Evolutionary conservation across 2,113 vertebrate genomes (phyloP).

Genomic region (Atractosteus spatula): DNA sequence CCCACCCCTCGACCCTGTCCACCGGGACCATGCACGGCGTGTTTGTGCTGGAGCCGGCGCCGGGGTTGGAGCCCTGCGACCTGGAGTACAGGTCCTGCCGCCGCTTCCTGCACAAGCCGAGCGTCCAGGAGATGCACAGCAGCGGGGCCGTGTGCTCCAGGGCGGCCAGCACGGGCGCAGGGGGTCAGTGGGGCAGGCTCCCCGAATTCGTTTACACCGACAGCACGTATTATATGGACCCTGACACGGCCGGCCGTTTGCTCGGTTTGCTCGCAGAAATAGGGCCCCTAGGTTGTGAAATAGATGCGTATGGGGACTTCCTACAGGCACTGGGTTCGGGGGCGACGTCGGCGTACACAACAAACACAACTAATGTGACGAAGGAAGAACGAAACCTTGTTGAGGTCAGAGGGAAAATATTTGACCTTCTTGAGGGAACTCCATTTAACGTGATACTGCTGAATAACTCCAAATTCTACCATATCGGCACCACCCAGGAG

Average conservation of each 20-base stretch:
- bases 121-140: conserved; percentile 64
- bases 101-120: conserved; percentile 88
- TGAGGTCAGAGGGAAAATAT: conserved; percentile 73
- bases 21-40: conserved; percentile 86
- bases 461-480: conserved; percentile 91
- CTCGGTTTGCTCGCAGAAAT: conserved; percentile 69
- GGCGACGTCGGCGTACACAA: conserved; percentile 72
- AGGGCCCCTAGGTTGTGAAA: conserved; percentile 74
- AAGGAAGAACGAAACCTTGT: conserved; percentile 59
- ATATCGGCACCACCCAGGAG: conserved; percentile 83
- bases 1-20: conserved; percentile 78
- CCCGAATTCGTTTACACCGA: conserved; percentile 83
- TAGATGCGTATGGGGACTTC: conserved; percentile 94
- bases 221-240: conserved; percentile 85
- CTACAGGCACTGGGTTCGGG: conserved; percentile 81
- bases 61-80: conserved; percentile 33
- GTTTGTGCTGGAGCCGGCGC: conserved; percentile 72
- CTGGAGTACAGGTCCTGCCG: conserved; percentile 67
- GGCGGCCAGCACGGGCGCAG: background rate
- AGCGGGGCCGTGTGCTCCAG: conserved; percentile 63
- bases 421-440: conserved; percentile 72
- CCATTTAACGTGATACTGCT: conserved; percentile 79
- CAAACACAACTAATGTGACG: conserved; percentile 55
- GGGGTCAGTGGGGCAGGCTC: conserved; percentile 4
- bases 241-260: conserved; percentile 57